Evolutionary conservation across 2,113 vertebrate species (phyloP).

Genomic region (Syngnathoides biaculeatus): DNA sequence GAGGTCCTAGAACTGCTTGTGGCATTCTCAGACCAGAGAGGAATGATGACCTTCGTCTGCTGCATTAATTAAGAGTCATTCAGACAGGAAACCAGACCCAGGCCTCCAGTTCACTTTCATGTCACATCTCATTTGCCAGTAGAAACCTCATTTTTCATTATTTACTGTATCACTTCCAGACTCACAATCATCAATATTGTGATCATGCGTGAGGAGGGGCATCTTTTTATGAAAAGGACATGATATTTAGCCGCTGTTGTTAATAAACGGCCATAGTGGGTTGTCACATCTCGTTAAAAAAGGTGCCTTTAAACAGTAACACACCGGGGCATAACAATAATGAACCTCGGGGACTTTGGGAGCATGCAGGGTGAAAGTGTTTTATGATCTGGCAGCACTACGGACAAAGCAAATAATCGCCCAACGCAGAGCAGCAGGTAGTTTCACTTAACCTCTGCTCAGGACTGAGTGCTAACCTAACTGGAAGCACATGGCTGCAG

Average conservation of each 20-base stretch:
- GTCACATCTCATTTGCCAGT: slow-evolving; percentile 60
- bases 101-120: slow-evolving; percentile 61
- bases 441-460: slow-evolving; percentile 72
- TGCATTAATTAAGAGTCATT: slow-evolving; percentile 71
- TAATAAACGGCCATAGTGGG: slow-evolving; percentile 22
- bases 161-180: slow-evolving; percentile 61
- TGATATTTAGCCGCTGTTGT: slow-evolving; percentile 35
- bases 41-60: slow-evolving; percentile 62
- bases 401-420: slow-evolving; percentile 71
- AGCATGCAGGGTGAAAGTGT: slow-evolving; percentile 54
- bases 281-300: slow-evolving; percentile 58
- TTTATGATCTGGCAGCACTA: slow-evolving; percentile 67
- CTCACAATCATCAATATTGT: slow-evolving; percentile 48
- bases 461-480: slow-evolving; percentile 58
- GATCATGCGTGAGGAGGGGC: slow-evolving; percentile 17
- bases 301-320: slow-evolving; percentile 55
- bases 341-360: slow-evolving; percentile 58
- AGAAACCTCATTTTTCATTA: slow-evolving; percentile 66
- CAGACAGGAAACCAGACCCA: slow-evolving; percentile 72
- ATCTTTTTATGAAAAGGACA: slow-evolving; percentile 33
- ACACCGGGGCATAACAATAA: slow-evolving; percentile 65
- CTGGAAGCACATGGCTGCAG: slow-evolving; percentile 67
- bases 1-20: slow-evolving; percentile 40
- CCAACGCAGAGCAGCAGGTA: slow-evolving; percentile 71
- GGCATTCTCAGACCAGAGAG: slow-evolving; percentile 38